Base-by-base conservation (phyloP, 2,888 invertebrate species). In the Octonoba sinensis region DNA sequence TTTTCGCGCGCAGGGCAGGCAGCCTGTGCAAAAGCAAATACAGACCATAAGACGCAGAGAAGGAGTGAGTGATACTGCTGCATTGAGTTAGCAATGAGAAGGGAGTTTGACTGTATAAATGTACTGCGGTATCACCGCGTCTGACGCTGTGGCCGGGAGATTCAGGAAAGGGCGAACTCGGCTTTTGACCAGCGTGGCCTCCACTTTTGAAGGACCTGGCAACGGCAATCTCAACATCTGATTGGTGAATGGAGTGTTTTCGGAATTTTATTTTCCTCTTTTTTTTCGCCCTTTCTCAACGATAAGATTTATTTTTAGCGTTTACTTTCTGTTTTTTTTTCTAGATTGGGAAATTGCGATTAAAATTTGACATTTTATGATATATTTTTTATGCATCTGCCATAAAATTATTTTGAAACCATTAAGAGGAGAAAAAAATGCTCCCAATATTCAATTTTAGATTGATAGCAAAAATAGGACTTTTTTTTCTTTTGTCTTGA, bases 231-330 rank as follows among this genome's bases (percentile, higher is more conserved):
- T 69, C 12, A 15, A 20, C 24, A 18, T 54, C 18, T 51, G 66
- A 49, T 20, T 60, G n/a, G 24, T 13, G 36, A 16, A 36, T 11
- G 36, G 36, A 36, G 36, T 36, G 36, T 36, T 36, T 36, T 36
- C 8, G 6, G 8, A 8, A 36, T 6, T 36, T 16, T 27, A n/a
- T 12, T 62, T 62, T 69, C 3, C 36, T 69, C 54, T 56, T 27
- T n/a, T 59, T 56, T 47, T n/a, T 27, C n/a, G 13, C 18, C 15
- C 36, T 62, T 27, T 64, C 44, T 3, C 3, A 15, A 3, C 22
- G 77, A 77, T 71, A 71, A 71, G 65, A 18, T 18, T 44, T 77
- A 77, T 77, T 77, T 77, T 62, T 20, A 22, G 44, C 44, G 18
- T 13, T 24, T 27, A 6, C 4, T 60, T 60, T 60, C 6, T 16